Percentiles rank a stretch among this genome's conserved stretches.
Conservation (phyloP, 1,140 invertebrate species). For the Cydia amplana region DNA sequence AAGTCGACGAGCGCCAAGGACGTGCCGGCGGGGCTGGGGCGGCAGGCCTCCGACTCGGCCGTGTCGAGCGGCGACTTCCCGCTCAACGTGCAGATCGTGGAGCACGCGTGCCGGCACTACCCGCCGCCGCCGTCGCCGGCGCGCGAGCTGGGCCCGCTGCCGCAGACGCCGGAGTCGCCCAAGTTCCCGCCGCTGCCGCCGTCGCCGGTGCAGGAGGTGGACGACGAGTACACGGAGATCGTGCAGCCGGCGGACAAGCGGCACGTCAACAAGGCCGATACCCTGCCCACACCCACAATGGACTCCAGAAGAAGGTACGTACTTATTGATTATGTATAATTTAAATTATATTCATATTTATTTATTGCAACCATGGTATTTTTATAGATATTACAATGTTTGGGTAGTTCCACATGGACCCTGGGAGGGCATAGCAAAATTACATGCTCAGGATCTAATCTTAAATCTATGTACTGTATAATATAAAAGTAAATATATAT, state of each 20-base stretch:
- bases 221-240: conserved; percentile 87
- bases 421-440: too few species aligned
- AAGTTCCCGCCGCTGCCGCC: conserved; percentile 90
- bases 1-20: conserved; percentile 85
- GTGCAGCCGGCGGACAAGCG: conserved; percentile 78
- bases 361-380: too few species aligned
- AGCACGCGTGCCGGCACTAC: conserved; percentile 74
- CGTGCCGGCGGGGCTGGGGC: conserved; percentile 80
- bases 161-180: conserved; percentile 80
- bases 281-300: conserved; percentile 74
- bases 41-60: conserved; percentile 74
- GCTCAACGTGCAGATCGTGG: conserved; percentile 77
- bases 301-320: conserved; percentile 61
- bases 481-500: too few species aligned
- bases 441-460: too few species aligned
- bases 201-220: conserved; percentile 87
- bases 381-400: too few species aligned
- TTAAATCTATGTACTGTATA: too few species aligned
- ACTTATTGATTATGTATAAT: not conserved
- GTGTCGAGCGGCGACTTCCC: conserved; percentile 78
- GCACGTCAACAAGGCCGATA: conserved; percentile 77
- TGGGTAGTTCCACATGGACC: too few species aligned
- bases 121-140: conserved; percentile 67
- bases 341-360: not conserved
- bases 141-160: conserved; percentile 75